Base-by-base conservation (phyloP, 1,140 invertebrate genomes). In the Apis dorsata region DNA sequence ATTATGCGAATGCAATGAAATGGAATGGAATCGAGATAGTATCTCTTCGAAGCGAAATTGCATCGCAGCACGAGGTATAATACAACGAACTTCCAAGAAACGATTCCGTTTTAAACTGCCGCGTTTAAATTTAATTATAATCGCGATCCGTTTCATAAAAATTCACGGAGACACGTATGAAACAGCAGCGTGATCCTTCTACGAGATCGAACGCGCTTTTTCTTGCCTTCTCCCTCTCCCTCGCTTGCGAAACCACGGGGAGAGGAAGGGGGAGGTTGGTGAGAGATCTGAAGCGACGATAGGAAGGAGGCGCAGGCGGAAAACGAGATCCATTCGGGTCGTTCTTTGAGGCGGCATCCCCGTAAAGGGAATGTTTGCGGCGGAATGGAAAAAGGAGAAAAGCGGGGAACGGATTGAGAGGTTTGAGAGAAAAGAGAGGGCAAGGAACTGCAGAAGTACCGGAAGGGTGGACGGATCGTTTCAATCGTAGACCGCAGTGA, bases 391-490 rank as follows among this genome's bases (percentile, higher is more conserved):
- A 59, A 86, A 62, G 78, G 66, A 68, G 19, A 73, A 17, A 77
- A 44, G 57, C n/a, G 49, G 60, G 65, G 44, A 34, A 63, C 60
- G 21, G n/a, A 62, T 53, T 9, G 65, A 76, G 84, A 51, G 51
- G 75, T 65, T 9, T 2, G 75, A 44, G 65, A 49, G 66, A 68
- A 49, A 68, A 49, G 19, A 51, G 69, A n/a, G 49, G 19, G 68
- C 24, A 73, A 74, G 24, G 24, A 62, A 66, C 24, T 49, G 60
- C 68, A 69, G 66, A 86, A 86, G 59, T 79, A 82, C 84, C 74
- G 85, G 76, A 87, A 88, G 86, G 86, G 86, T 68, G 55, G 62
- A 71, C 68, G 77, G 34, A 44, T 44, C 72, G 77, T 87, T 87
- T 85, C 72, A 87, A 87, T 87, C 78, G 74, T 11, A 68, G 82